Evolutionary conservation across 2,888 invertebrate genomes (phyloP).

Genomic region (Eupithecia subumbrata): DNA sequence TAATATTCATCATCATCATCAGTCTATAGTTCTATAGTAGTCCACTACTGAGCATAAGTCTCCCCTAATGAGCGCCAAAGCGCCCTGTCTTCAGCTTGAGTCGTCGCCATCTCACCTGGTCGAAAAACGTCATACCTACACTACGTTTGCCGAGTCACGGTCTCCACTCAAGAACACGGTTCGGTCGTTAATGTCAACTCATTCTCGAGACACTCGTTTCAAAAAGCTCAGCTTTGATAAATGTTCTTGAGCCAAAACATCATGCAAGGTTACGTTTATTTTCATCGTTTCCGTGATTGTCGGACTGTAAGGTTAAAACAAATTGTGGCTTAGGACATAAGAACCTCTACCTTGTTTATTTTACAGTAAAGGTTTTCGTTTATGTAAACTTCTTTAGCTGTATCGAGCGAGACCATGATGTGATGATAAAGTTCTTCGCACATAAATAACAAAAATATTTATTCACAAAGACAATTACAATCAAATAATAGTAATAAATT

Average conservation of each 20-base stretch:
- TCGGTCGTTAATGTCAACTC: neutral
- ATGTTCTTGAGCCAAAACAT: neutral
- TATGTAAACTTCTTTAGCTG: too few relatives aligned
- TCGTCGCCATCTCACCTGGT: neutral
- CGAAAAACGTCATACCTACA: neutral
- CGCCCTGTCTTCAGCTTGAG: neutral
- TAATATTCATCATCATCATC: neutral
- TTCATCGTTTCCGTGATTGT: neutral
- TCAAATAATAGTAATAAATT: too few relatives aligned
- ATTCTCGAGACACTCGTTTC: neutral
- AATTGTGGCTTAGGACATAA: too few relatives aligned
- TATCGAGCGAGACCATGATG: too few relatives aligned
- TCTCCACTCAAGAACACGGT: neutral
- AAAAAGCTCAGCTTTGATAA: neutral
- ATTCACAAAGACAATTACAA: too few relatives aligned
- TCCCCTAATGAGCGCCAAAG: neutral
- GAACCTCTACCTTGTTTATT: too few relatives aligned
- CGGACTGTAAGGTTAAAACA: neutral
- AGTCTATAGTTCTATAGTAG: neutral
- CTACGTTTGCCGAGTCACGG: neutral
- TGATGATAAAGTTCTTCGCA: too few relatives aligned
- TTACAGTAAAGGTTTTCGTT: too few relatives aligned
- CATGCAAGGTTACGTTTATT: conserved; percentile 7
- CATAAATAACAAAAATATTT: too few relatives aligned
- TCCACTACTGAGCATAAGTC: neutral